Conservation (phyloP, 2,888 invertebrate species). For the Ormyrus pomaceus region DNA sequence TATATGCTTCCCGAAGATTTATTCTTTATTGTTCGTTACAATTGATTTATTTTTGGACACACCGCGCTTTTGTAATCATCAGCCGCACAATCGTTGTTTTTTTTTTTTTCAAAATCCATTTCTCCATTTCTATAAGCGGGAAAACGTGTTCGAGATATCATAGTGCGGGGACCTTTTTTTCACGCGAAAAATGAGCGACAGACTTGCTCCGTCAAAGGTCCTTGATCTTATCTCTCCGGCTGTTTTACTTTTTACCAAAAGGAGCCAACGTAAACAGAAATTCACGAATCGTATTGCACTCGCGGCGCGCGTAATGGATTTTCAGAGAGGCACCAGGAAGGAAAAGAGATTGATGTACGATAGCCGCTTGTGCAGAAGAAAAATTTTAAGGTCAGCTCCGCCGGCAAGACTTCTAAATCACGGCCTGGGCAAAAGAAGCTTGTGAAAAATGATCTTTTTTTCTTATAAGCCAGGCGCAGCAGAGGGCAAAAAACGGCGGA, state of each 20-base stretch:
- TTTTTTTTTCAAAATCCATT: neutral
- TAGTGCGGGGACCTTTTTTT: no score
- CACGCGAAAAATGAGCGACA: no score
- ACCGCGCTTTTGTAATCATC: constrained; percentile 10
- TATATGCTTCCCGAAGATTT: neutral
- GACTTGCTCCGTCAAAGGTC: no score
- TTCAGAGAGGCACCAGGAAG: no score
- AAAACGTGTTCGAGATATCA: no score
- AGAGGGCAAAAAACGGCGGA: neutral
- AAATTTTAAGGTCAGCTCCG: constrained; percentile 15
- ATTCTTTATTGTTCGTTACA: constrained; percentile 16
- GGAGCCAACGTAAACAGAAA: no score
- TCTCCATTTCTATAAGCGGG: no score
- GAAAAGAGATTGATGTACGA: no score
- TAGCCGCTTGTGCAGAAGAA: neutral
- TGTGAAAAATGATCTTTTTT: constrained; percentile 40
- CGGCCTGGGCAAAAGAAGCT: neutral
- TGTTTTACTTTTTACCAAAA: no score
- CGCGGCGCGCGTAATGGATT: no score
- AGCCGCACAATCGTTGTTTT: constrained; percentile 3
- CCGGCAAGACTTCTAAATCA: constrained; percentile 18
- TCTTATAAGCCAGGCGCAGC: neutral
- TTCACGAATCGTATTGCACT: no score
- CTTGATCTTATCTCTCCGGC: no score
- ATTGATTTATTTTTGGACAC: constrained; percentile 34